Conservation (phyloP, 2,888 invertebrate species). For the Stictocephala bisonia region DNA sequence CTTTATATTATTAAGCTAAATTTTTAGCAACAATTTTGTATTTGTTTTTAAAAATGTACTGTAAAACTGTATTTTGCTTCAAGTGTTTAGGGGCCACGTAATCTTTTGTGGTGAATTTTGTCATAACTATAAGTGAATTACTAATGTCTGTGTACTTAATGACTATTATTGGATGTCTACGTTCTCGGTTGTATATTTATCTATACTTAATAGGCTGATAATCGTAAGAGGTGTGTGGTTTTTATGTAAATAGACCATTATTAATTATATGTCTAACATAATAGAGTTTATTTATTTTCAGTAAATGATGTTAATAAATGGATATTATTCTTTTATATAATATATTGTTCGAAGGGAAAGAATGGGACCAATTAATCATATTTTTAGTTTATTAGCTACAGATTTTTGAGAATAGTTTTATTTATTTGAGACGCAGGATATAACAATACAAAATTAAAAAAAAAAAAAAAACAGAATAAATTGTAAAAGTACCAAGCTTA, state of each 20-base stretch:
- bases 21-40: too few species aligned
- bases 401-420: too few species aligned
- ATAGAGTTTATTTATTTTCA: slow-evolving; percentile 1
- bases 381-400: too few species aligned
- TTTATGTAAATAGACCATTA: slow-evolving; percentile 24
- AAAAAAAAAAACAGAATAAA: too few species aligned
- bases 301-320: neutral
- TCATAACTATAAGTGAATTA: neutral
- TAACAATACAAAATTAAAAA: too few species aligned
- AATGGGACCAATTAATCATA: neutral
- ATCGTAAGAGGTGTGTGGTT: slow-evolving; percentile 8
- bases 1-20: too few species aligned
- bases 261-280: neutral
- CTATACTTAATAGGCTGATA: neutral
- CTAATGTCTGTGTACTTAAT: slow-evolving; percentile 38
- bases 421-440: too few species aligned
- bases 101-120: slow-evolving; percentile 4
- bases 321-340: neutral
- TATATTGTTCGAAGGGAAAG: neutral
- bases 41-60: too few species aligned
- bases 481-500: too few species aligned
- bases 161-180: slow-evolving; percentile 25
- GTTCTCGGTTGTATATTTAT: slow-evolving; percentile 36
- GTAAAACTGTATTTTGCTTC: too few species aligned
- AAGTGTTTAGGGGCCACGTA: slow-evolving; percentile 9